Percentiles rank a stretch among this genome's conserved stretches.
Evolutionary conservation across 2,888 invertebrate genomes (phyloP).

Genomic region (Ditylenchus weischeri): DNA sequence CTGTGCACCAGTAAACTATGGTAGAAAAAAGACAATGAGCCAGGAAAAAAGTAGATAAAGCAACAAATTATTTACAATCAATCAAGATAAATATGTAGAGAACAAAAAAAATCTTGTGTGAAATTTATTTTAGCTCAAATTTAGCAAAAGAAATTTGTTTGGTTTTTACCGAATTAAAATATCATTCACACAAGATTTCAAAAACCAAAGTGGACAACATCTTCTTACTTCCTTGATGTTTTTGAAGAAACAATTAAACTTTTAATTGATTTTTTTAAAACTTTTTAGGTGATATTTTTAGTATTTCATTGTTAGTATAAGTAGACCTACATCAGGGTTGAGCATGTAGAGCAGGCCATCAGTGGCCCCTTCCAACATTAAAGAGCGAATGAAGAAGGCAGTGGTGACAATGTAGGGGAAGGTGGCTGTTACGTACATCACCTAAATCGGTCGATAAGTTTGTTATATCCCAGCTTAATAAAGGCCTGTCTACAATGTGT

Average conservation of each 20-base stretch:
- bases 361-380: constrained; percentile 80
- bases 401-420: constrained; percentile 90
- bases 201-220: constrained; percentile 12
- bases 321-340: constrained; percentile 75
- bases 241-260: constrained; percentile 12
- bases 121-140: background rate
- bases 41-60: no score
- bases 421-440: constrained; percentile 89
- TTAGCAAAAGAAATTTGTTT: background rate
- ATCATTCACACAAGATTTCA: background rate
- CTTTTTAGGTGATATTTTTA: constrained; percentile 4
- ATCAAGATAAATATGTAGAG: background rate
- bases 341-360: constrained; percentile 85
- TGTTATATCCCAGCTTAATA: background rate
- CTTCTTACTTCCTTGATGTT: background rate
- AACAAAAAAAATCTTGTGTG: constrained; percentile 9
- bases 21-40: no score
- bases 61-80: background rate
- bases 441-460: constrained; percentile 63
- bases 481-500: no score
- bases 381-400: constrained; percentile 85
- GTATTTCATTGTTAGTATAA: background rate
- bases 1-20: no score
- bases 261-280: background rate
- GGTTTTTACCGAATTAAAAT: constrained; percentile 11